phyloP scores from a whole-genome alignment of 2,797 vertebrate species.

The Lindbergichthys nudifrons region DNA sequence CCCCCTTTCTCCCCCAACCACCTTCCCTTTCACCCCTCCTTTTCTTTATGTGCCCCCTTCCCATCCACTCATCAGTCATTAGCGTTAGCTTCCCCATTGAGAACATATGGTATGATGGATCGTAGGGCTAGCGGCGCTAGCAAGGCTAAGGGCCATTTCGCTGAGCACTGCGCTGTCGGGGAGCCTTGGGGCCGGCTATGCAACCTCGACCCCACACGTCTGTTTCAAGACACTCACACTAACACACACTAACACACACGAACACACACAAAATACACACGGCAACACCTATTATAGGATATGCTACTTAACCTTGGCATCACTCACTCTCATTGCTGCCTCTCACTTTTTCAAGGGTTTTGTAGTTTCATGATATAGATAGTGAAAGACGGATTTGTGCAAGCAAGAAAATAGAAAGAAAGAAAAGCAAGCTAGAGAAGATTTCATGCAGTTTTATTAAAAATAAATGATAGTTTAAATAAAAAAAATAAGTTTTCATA shows the following conservation, averaged over 20 bases:
- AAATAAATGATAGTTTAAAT: background rate
- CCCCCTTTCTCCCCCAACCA: constrained; percentile 25
- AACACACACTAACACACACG: constrained; percentile 69
- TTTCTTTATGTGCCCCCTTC: constrained; percentile 64
- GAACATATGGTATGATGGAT: constrained; percentile 91
- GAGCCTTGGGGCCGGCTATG: constrained; percentile 74
- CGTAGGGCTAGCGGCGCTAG: constrained; percentile 85
- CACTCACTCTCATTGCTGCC: constrained; percentile 62
- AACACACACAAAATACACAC: constrained; percentile 68
- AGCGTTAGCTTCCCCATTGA: constrained; percentile 88
- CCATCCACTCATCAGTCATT: constrained; percentile 86
- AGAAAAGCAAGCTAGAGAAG: background rate
- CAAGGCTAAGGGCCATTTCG: constrained; percentile 89
- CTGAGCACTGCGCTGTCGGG: constrained; percentile 82
- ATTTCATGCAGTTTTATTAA: background rate
- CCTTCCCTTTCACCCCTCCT: constrained; percentile 45
- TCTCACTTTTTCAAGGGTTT: constrained; percentile 50
- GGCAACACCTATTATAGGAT: constrained; percentile 77
- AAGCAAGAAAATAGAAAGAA: constrained; percentile 4
- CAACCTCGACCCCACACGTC: constrained; percentile 82
- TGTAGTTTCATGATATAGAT: constrained; percentile 47
- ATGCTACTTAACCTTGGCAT: constrained; percentile 87
- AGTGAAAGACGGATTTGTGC: constrained; percentile 21
- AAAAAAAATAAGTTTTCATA: background rate
- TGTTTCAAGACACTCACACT: constrained; percentile 75